Evolutionary conservation across 2,888 invertebrate species (phyloP), one percentile per base, ranked within the genome.

Genomic region (Atethmia centrago): DNA sequence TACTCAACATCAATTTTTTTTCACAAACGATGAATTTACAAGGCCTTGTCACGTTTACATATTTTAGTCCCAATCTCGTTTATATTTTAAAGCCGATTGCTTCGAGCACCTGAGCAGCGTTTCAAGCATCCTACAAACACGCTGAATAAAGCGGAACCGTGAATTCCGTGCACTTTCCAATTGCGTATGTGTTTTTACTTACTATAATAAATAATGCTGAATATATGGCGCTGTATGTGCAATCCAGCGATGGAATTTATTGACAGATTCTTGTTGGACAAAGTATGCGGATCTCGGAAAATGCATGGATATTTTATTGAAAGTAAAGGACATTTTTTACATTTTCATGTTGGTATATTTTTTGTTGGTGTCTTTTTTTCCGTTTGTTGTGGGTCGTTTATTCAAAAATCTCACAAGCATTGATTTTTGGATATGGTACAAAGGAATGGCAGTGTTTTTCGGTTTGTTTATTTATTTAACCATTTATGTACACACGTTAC

Each of bases 91-190:
- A 77, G 67, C 74, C 68, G 53, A 77, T 74, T 72, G 77, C 55
- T 25, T 63, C 40, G 28, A 70, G 66, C 83, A 83, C 72, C 83
- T 77, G 80, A 49, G 74, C 53, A 74, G 49, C 53, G 80, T 71
- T 72, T 65, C 71, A 65, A 71, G 71, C 68, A 61, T 67, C 55
- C 55, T 67, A 64, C 40, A 42, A 67, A 65, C 62, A 77, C 67
- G 62, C 49, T 82, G 87, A 80, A 87, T 87, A 85, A 85, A 85
- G 82, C 85, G 70, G 71, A 83, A 85, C 84, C 80, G 75, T 65
- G 84, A 9, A 53, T 40, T 66, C 53, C 58, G 58, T 80, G 63
- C 63, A 72, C n/a, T 68, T 47, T 56, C 45, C 40, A 55, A 70
- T 66, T 62, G 73, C 63, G 53, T 58, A 49, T 47, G 28, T 68